These are phyloP conservation scores for Drosophila oshimai DNA, from an alignment of 1,140 invertebrate species.

Conservation along the genomic window DNA sequence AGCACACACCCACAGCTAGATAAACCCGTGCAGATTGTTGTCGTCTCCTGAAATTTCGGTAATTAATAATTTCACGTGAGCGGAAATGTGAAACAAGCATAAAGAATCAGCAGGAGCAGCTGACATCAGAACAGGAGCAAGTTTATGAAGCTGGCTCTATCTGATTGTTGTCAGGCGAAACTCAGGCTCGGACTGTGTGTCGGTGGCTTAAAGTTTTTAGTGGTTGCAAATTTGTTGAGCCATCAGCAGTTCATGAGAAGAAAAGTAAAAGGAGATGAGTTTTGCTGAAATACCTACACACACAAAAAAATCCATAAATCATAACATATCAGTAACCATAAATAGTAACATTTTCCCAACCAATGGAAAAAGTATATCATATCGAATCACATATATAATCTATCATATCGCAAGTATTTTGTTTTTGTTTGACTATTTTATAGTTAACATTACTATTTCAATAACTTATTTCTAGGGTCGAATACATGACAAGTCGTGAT, in stretches of 20 bases:
- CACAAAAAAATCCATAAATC: background rate
- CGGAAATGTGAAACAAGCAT: constrained; percentile 68
- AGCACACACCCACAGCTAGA: constrained; percentile 2
- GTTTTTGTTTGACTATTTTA: too few species aligned
- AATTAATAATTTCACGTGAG: constrained; percentile 75
- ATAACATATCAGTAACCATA: too few species aligned
- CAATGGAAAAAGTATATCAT: too few species aligned
- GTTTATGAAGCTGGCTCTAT: constrained; percentile 7
- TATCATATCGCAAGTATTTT: too few species aligned
- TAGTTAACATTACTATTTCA: too few species aligned
- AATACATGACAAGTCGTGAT: too few species aligned
- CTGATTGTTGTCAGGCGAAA: constrained; percentile 13
- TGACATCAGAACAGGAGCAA: constrained; percentile 1
- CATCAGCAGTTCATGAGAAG: constrained; percentile 43
- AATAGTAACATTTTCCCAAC: too few species aligned
- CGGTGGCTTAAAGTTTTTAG: constrained; percentile 55
- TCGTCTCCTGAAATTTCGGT: constrained; percentile 60
- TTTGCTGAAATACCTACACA: background rate
- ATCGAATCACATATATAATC: too few species aligned
- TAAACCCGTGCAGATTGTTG: background rate
- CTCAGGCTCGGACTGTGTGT: background rate
- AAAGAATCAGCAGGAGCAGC: constrained; percentile 7
- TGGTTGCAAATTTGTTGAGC: constrained; percentile 57
- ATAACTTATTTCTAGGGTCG: too few species aligned
- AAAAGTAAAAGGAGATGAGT: background rate